A percentile compares a stretch with the other conserved stretches of the same genome.
These are phyloP conservation scores for Protonemura montana DNA, from an alignment of 2,888 invertebrate genomes.

Conservation along the genomic window DNA sequence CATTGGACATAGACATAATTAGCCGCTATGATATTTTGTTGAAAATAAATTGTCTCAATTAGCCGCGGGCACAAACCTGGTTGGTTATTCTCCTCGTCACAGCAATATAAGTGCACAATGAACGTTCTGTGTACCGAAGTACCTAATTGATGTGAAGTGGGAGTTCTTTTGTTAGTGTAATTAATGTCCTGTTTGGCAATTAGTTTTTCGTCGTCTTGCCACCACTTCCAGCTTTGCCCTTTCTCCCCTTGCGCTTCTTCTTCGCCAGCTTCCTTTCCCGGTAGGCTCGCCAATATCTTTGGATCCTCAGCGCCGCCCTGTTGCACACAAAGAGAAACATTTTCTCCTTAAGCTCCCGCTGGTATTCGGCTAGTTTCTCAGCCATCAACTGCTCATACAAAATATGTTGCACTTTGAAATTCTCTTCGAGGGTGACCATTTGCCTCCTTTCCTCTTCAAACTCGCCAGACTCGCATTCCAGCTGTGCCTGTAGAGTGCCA, in stretches of 20 bases:
- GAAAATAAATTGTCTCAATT: too few relatives aligned
- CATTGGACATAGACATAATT: too few relatives aligned
- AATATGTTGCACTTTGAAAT: constrained; percentile 33
- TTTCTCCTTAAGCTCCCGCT: constrained; percentile 28
- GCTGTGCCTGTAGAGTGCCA: not conserved
- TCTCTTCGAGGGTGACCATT: constrained; percentile 24
- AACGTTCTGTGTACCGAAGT: too few relatives aligned
- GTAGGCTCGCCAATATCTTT: constrained; percentile 39
- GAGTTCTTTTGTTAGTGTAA: too few relatives aligned
- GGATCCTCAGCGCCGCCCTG: constrained; percentile 41
- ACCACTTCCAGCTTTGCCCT: constrained; percentile 20
- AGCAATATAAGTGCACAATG: too few relatives aligned
- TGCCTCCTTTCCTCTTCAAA: constrained; percentile 10
- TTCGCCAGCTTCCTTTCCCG: constrained; percentile 25
- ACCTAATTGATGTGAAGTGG: too few relatives aligned
- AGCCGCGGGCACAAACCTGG: too few relatives aligned
- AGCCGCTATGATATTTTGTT: too few relatives aligned
- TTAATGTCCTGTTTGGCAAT: not conserved
- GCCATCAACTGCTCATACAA: constrained; percentile 39
- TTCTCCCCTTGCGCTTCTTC: constrained; percentile 15
- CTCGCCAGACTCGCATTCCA: not conserved
- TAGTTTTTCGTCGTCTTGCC: not conserved
- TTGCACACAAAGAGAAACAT: constrained; percentile 38
- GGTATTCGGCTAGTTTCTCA: constrained; percentile 33
- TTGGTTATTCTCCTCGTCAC: too few relatives aligned